phyloP scores from a whole-genome alignment of 2,888 invertebrate genomes.

The Urechis unicinctus region DNA sequence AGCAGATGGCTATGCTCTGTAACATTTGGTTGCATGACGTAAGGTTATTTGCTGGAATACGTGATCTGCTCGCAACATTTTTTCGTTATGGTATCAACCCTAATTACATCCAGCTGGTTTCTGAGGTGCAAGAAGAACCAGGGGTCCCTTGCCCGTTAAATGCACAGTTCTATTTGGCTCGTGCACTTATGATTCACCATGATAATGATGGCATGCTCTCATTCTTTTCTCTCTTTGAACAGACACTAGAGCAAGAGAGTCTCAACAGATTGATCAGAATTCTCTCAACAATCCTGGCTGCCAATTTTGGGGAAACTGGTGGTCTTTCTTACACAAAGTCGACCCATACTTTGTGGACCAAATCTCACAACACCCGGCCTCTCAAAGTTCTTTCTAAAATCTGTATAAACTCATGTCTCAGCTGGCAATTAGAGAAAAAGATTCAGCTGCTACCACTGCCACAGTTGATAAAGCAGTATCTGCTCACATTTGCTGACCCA shows the following conservation, averaged over 20 bases:
- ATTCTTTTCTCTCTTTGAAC: constrained; percentile 6
- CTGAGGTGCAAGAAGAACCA: neutral
- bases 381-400: neutral
- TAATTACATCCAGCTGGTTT: constrained; percentile 2
- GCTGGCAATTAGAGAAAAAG: too few relatives aligned
- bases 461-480: too few relatives aligned
- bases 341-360: too few relatives aligned
- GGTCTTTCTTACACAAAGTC: too few relatives aligned
- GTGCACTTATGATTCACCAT: constrained; percentile 8
- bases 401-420: too few relatives aligned
- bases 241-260: neutral
- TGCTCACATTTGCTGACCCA: too few relatives aligned
- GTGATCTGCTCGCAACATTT: constrained; percentile 4
- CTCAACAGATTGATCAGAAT: constrained; percentile 1
- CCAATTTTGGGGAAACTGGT: constrained; percentile 4
- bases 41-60: neutral
- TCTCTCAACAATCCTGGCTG: constrained; percentile 3
- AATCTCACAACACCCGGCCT: neutral
- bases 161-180: constrained; percentile 12
- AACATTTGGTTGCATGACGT: constrained; percentile 1
- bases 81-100: constrained; percentile 8
- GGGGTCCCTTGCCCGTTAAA: constrained; percentile 7
- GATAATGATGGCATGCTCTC: constrained; percentile 1
- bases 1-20: constrained; percentile 10
- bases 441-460: too few relatives aligned